Conservation (phyloP, 2,888 invertebrate genomes). For the Eutolmus rufibarbis region DNA sequence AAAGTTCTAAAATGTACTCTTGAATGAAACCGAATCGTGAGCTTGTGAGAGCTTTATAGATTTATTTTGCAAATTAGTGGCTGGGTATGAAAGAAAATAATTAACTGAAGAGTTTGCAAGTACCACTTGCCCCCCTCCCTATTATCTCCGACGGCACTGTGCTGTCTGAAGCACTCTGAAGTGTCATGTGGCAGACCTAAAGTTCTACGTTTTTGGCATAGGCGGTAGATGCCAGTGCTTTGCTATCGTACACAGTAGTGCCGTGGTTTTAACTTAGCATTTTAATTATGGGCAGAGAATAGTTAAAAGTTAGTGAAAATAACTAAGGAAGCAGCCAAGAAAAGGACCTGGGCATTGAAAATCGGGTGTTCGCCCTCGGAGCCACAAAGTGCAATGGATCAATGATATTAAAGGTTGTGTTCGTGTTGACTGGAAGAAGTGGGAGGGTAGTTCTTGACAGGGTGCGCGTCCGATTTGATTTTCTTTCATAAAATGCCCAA, state of each 20-base stretch:
- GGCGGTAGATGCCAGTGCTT: conserved; percentile 44
- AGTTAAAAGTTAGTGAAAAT: conserved; percentile 1
- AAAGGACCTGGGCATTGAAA: background rate
- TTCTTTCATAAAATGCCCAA: background rate
- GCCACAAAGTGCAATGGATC: conserved; percentile 44
- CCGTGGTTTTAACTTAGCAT: conserved; percentile 19
- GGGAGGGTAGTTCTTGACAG: conserved; percentile 3
- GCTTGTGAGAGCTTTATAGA: too few species aligned
- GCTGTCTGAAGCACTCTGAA: background rate
- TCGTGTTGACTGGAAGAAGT: conserved; percentile 13
- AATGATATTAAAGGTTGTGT: conserved; percentile 44
- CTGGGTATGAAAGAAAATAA: background rate
- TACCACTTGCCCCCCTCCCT: background rate
- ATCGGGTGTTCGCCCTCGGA: background rate
- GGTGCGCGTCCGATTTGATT: background rate
- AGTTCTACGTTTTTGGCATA: conserved; percentile 18
- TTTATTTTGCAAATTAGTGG: background rate
- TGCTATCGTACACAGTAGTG: conserved; percentile 23
- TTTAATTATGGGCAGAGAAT: background rate
- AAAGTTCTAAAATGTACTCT: too few species aligned
- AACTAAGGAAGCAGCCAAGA: background rate
- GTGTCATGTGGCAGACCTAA: background rate
- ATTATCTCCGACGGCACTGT: background rate
- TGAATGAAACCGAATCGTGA: too few species aligned
- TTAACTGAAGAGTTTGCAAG: background rate